Base-by-base conservation (phyloP, 2,797 vertebrate species). In the Chromis chromis region DNA sequence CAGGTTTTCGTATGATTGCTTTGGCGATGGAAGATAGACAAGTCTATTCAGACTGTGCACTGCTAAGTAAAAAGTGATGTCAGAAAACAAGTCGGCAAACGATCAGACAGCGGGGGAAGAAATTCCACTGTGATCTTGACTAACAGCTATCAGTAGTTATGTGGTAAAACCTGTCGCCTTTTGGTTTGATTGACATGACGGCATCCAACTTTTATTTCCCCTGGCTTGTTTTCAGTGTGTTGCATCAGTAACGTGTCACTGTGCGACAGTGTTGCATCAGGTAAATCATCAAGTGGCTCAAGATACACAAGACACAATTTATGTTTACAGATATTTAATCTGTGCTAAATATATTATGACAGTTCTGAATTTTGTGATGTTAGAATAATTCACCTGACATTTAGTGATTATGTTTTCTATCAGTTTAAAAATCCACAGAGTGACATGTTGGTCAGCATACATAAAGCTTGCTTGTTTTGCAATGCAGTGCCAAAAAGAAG, bases 1-100 rank as follows among this genome's bases (percentile, higher is more conserved):
- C 46, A 48, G 63, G 58, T 65, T 85, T 78, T 58, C 14, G 3
- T 68, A 42, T 68, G 64, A 79, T 64, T 78, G 77, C 54, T 70
- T 42, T 28, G n/a, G 36, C 68, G 78, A 82, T 63, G 50, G 52
- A 78, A 65, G 33, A 61, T 22, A 52, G 50, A 87, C 33, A 27
- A 53, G 21, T 72, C 42, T 28, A 48, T 60, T 65, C 24, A 78
- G 46, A 33, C 31, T 24, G 12, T 24, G 19, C 39, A 54, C 56
- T 39, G 55, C 24, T 42, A 53, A 68, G 64, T 53, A 54, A 70
- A 76, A 64, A 39, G 16, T 24, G 59, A 65, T 31, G 65, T 57
- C 21, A 65, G 22, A 49, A 65, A 42, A 54, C 27, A 52, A 70
- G 44, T 21, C 14, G 55, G 36, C 17, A 53, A 71, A 48, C 1